Base-by-base conservation (phyloP, 1,140 invertebrate genomes). In the Manduca sexta region DNA sequence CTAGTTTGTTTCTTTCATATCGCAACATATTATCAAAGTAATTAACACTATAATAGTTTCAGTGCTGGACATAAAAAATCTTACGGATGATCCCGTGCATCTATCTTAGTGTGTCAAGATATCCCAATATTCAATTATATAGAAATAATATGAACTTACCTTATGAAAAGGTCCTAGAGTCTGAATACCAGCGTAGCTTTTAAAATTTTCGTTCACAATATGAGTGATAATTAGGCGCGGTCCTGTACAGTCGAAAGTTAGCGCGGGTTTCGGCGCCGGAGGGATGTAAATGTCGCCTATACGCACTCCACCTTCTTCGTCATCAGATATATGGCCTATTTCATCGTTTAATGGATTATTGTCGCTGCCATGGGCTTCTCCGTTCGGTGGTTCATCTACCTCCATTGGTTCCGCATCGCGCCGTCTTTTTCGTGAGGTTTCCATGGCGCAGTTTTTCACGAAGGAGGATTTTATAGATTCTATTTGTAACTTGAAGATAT, bases 201-300 rank as follows among this genome's bases (percentile, higher is more conserved):
- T 99, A 75, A 99, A 99, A 84, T 99, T 98, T 21, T 91, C 88
- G 83, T 98, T 98, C 0, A 92, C 91, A 64, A 99, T 99, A 56
- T 97, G 91, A 0, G 92, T 93, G 18, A 99, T 99, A 34, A 99
- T 93, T 15, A 99, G 83, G 10, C 98, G 88, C 5, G 94, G 92
- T 0, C 91, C 94, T 13, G 77, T 88, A n/a, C 85, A 88, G 55
- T 93, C 91, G 58, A 90, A 89, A 15, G 91, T 91, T 30, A 88
- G 88, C n/a, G 91, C 88, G 5, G 91, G 89, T 47, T 89, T 90
- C n/a, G 92, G 90, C 5, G 94, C 91, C 3, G 95, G 94, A n/a
- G 95, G 94, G 52, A 97, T 95, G 54, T 94, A 95, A 64, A 97
- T 95, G 50, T 95, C 95, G n/a, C 93, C 93, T 30, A 90, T 81